A percentile compares a stretch with the other conserved stretches of the same genome.
Conservation (phyloP, 2,797 vertebrate species). For the Mustela erminea region DNA sequence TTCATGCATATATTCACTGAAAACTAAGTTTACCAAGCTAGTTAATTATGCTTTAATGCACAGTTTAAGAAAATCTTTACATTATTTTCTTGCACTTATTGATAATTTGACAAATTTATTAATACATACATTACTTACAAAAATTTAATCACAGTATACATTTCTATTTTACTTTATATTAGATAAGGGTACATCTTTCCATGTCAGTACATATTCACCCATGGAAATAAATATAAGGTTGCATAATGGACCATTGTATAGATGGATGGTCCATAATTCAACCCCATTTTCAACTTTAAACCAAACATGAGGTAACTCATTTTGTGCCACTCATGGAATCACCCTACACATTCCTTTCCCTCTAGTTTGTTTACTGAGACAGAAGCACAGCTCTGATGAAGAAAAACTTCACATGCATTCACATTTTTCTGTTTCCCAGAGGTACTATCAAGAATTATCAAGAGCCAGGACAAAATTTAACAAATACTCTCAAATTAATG, state of each 20-base stretch:
- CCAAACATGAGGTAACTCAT: not conserved
- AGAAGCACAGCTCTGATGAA: not conserved
- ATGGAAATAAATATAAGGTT: not conserved
- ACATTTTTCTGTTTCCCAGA: not conserved
- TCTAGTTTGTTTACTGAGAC: not conserved
- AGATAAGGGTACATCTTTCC: not conserved
- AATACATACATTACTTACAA: not conserved
- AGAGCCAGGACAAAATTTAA: not conserved
- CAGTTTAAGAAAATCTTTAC: not conserved
- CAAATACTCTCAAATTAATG: not conserved
- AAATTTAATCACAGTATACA: not conserved
- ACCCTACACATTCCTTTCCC: not conserved
- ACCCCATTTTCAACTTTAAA: not conserved
- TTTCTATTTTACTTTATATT: not conserved
- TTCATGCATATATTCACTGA: not conserved
- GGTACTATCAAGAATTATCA: not conserved
- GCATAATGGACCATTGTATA: not conserved
- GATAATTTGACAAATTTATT: not conserved
- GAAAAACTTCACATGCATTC: not conserved
- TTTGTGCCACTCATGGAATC: not conserved
- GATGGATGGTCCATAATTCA: not conserved
- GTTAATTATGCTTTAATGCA: not conserved
- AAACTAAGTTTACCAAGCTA: not conserved
- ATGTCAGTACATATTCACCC: not conserved
- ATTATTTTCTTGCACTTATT: not conserved